Evolutionary conservation across 1,140 invertebrate species (phyloP).

Genomic region (Calephelis nemesis): DNA sequence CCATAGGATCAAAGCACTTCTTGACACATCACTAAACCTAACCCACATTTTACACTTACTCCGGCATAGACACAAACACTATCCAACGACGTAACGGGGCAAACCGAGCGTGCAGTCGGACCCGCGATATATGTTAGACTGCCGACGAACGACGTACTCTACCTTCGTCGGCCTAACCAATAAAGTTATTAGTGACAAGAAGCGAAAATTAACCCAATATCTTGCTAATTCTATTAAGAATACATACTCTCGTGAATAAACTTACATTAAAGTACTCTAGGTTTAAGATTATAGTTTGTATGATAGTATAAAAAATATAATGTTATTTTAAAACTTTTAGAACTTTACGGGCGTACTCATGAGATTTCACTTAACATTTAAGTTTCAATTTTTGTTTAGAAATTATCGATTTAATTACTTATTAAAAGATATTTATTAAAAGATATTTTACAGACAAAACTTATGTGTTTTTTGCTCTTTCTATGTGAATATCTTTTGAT

Average conservation of each 20-base stretch:
- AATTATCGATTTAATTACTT: too few relatives aligned
- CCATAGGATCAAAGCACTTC: conserved; percentile 48
- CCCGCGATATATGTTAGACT: conserved; percentile 56
- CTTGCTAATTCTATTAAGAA: conserved; percentile 15
- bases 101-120: conserved; percentile 55
- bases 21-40: conserved; percentile 49
- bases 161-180: conserved; percentile 37
- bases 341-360: too few relatives aligned
- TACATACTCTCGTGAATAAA: background rate
- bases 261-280: too few relatives aligned
- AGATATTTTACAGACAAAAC: too few relatives aligned
- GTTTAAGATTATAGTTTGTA: background rate
- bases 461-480: too few relatives aligned
- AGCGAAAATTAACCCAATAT: conserved; percentile 23
- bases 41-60: conserved; percentile 51
- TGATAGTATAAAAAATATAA: too few relatives aligned
- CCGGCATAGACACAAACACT: conserved; percentile 47
- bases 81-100: conserved; percentile 39
- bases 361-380: too few relatives aligned
- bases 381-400: too few relatives aligned
- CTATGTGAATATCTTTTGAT: too few relatives aligned
- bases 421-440: too few relatives aligned
- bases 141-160: conserved; percentile 29
- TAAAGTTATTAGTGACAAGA: conserved; percentile 43
- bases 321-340: too few relatives aligned